Percentiles rank a stretch among this genome's conserved stretches.
These are phyloP conservation scores for Actias luna DNA, from an alignment of 2,888 invertebrate genomes.

Conservation along the genomic window DNA sequence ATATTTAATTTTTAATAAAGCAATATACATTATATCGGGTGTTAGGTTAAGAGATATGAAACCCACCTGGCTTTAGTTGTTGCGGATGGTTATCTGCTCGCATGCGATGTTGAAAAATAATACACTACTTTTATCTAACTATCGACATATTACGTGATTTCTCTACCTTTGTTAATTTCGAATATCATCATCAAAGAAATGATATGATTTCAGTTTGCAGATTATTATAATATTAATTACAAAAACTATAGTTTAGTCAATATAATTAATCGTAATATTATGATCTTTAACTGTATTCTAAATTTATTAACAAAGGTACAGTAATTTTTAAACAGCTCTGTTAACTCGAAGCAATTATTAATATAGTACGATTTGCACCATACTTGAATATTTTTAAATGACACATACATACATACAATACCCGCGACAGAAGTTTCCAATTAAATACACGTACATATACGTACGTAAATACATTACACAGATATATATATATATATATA, in stretches of 20 bases:
- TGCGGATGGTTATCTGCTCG: conserved; percentile 63
- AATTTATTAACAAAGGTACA: not conserved
- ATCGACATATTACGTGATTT: not conserved
- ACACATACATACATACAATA: not conserved
- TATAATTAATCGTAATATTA: too few relatives aligned
- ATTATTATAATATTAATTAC: too few relatives aligned
- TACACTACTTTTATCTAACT: conserved; percentile 11
- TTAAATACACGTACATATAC: too few relatives aligned
- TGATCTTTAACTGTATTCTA: too few relatives aligned
- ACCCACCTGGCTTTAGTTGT: conserved; percentile 73
- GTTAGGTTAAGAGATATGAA: conserved; percentile 22
- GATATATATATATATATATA: too few relatives aligned
- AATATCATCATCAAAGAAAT: too few relatives aligned
- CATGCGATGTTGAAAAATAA: conserved; percentile 58
- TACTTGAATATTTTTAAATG: not conserved
- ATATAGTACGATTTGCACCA: not conserved
- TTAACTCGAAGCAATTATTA: not conserved
- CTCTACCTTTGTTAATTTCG: not conserved
- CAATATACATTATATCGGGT: conserved; percentile 9
- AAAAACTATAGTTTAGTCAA: too few relatives aligned
- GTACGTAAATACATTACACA: too few relatives aligned
- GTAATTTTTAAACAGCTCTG: not conserved
- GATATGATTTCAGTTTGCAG: too few relatives aligned
- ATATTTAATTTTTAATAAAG: not conserved
- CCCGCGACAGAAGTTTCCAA: not conserved